Conservation (phyloP, 2,888 invertebrate genomes). For the Pemphredon lugubris region DNA sequence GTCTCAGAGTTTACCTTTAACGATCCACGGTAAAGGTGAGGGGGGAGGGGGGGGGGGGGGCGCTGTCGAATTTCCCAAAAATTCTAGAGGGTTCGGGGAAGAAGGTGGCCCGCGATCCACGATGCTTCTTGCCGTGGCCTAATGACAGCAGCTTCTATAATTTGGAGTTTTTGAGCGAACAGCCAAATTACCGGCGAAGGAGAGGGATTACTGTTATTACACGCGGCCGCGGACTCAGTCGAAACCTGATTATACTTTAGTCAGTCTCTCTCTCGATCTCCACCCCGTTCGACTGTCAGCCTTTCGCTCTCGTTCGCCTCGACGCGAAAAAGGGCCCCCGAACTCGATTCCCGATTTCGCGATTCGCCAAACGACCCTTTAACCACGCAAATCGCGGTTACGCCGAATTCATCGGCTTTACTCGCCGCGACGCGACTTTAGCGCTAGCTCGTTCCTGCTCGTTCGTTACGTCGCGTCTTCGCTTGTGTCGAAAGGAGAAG, state of each 20-base stretch:
- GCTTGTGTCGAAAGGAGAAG: too few relatives aligned
- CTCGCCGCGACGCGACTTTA: too few relatives aligned
- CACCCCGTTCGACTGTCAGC: slow-evolving; percentile 73
- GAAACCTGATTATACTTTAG: slow-evolving; percentile 79
- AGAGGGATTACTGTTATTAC: slow-evolving; percentile 81
- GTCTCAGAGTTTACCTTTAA: slow-evolving; percentile 26
- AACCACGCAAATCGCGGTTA: slow-evolving; percentile 38
- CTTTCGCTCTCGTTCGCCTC: slow-evolving; percentile 59
- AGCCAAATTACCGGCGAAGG: slow-evolving; percentile 78
- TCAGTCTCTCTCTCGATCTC: slow-evolving; percentile 75
- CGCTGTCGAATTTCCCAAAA: slow-evolving; percentile 58
- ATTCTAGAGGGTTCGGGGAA: slow-evolving; percentile 63
- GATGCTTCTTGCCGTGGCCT: slow-evolving; percentile 66
- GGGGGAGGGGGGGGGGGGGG: too few relatives aligned
- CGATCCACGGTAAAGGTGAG: too few relatives aligned
- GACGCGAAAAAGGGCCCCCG: slow-evolving; percentile 20
- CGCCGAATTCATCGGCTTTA: background rate
- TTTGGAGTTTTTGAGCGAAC: slow-evolving; percentile 80
- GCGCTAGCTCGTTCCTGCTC: too few relatives aligned
- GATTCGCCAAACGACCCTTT: slow-evolving; percentile 53
- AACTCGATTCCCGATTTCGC: slow-evolving; percentile 28
- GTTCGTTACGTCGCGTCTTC: too few relatives aligned
- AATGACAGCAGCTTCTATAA: slow-evolving; percentile 81
- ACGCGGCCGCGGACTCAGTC: slow-evolving; percentile 76
- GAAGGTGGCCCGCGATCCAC: slow-evolving; percentile 60